These are phyloP conservation scores for Octodonta nipae DNA, from an alignment of 2,888 invertebrate genomes.

Conservation along the genomic window DNA sequence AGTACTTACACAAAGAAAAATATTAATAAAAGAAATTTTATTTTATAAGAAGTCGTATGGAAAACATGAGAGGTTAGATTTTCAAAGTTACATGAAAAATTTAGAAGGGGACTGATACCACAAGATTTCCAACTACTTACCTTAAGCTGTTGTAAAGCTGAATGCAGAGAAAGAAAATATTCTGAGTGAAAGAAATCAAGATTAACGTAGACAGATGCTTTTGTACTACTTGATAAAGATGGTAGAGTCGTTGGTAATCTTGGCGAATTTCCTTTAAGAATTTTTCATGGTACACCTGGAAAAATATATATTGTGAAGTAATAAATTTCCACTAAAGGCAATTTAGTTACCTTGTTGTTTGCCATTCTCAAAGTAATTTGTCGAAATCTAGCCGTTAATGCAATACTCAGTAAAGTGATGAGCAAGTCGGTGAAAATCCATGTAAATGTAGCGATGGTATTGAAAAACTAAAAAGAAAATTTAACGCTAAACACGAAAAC, in stretches of 20 bases:
- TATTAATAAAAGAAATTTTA: too few species aligned
- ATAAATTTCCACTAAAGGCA: not conserved
- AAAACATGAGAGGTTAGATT: too few species aligned
- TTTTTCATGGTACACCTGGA: conserved; percentile 35
- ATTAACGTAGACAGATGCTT: conserved; percentile 47
- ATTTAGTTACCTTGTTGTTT: conserved; percentile 17
- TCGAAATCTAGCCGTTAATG: conserved; percentile 49
- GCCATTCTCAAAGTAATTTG: conserved; percentile 31
- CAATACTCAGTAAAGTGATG: conserved; percentile 58
- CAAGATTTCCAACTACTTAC: too few species aligned
- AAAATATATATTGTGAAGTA: not conserved
- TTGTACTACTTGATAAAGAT: conserved; percentile 47
- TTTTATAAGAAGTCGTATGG: too few species aligned
- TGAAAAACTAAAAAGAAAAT: conserved; percentile 30
- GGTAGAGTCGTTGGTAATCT: conserved; percentile 50
- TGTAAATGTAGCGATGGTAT: conserved; percentile 49
- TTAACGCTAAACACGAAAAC: not conserved
- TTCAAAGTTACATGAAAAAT: too few species aligned
- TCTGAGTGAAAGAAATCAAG: conserved; percentile 52
- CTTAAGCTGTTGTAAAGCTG: conserved; percentile 56
- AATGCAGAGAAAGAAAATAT: conserved; percentile 60
- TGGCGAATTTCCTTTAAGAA: conserved; percentile 53
- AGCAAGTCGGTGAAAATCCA: conserved; percentile 66
- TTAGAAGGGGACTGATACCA: too few species aligned
- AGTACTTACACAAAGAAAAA: too few species aligned